phyloP scores from a whole-genome alignment of 2,888 invertebrate species.

The Acleris sparsana region DNA sequence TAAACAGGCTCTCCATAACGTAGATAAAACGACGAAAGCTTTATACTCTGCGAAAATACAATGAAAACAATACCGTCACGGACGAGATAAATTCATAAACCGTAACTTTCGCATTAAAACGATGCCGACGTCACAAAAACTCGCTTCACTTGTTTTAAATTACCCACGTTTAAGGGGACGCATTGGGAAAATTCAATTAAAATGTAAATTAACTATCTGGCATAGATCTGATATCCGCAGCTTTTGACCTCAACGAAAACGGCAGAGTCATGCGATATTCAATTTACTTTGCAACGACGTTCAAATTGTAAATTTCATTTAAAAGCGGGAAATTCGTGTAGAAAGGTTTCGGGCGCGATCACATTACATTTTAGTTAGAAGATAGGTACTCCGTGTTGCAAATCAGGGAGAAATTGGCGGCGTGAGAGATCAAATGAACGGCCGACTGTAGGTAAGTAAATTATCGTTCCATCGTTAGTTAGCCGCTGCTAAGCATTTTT shows the following conservation, averaged over 20 bases:
- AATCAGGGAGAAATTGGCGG: no score
- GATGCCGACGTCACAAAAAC: neutral
- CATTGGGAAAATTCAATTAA: slow-evolving; percentile 56
- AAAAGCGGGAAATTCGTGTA: slow-evolving; percentile 39
- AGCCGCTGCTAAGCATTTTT: no score
- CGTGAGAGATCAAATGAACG: no score
- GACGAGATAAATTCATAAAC: slow-evolving; percentile 7
- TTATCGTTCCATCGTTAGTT: no score
- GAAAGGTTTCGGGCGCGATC: no score
- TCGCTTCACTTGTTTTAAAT: slow-evolving; percentile 4
- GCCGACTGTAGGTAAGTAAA: no score
- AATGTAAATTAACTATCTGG: slow-evolving; percentile 56
- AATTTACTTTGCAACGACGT: slow-evolving; percentile 29
- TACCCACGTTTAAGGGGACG: slow-evolving; percentile 4
- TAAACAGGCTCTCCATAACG: neutral
- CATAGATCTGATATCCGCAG: slow-evolving; percentile 45
- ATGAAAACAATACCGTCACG: slow-evolving; percentile 1
- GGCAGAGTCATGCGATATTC: slow-evolving; percentile 42
- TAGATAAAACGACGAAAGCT: neutral
- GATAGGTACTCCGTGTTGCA: no score
- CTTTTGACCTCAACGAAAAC: slow-evolving; percentile 46
- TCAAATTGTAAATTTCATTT: slow-evolving; percentile 50
- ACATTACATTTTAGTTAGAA: no score
- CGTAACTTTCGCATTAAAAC: neutral
- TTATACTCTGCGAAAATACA: slow-evolving; percentile 3